A percentile compares a stretch with the other conserved stretches of the same genome.
Conservation (phyloP, 2,113 vertebrate species). For the Craseonycteris thonglongyai region DNA sequence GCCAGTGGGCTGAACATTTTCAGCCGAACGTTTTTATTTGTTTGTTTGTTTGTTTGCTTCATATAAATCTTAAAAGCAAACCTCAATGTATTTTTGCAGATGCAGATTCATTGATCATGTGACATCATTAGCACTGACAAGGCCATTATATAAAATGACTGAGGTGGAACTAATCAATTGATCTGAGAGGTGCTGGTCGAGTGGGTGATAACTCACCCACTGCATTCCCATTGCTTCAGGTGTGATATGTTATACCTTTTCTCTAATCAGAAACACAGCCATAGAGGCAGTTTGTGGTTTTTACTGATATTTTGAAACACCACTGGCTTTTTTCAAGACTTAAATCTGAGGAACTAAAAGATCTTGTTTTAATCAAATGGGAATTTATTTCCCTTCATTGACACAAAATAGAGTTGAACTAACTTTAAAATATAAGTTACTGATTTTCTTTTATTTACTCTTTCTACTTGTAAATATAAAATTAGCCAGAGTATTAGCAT, state of each 20-base stretch:
- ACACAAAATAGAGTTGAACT: not conserved
- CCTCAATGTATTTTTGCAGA: not conserved
- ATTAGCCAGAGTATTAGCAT: not conserved
- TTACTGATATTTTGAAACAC: not conserved
- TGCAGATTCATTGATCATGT: not conserved
- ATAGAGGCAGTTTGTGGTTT: not conserved
- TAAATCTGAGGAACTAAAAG: not conserved
- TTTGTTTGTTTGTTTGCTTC: not conserved
- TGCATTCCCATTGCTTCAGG: not conserved
- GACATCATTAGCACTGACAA: not conserved
- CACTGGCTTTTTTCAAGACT: not conserved
- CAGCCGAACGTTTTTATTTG: not conserved
- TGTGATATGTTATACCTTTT: not conserved
- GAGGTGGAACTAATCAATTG: not conserved
- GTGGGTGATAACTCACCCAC: not conserved
- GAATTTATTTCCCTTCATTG: not conserved
- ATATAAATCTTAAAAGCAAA: constrained; percentile 48
- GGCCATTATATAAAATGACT: not conserved
- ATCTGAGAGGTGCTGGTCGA: not conserved
- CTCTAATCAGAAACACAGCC: not conserved
- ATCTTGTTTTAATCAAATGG: not conserved
- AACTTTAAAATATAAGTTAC: not conserved
- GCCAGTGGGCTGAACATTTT: constrained; percentile 36
- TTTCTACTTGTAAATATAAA: not conserved
- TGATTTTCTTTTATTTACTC: not conserved